Evolutionary conservation across 2,113 vertebrate genomes (phyloP), one percentile per base, ranked within the genome.

Genomic region (Mormyrus lacerda): DNA sequence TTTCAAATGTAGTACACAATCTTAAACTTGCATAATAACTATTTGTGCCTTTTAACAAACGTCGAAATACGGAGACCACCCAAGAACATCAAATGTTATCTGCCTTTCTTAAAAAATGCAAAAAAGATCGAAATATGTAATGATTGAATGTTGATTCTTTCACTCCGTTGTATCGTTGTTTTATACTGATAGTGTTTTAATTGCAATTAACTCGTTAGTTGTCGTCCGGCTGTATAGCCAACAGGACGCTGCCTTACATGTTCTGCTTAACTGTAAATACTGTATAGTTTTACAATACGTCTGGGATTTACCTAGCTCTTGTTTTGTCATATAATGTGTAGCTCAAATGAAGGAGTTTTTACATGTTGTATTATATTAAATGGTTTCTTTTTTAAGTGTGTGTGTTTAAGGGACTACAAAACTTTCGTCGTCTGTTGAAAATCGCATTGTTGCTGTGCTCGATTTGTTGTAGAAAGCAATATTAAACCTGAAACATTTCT

Each of bases 261-360:
- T 90, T 48, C 19, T 65, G 19, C 51, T 90, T 82, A 88, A 85
- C 79, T 90, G 90, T 90, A 90, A 85, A 90, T 90, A 90, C 48
- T 90, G 90, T 88, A 90, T 65, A 90, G 76, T 51, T 88, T 82
- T n/a, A 55, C 48, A 48, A 24, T 55, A 50, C 42, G 19, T 42
- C 47, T 82, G 58, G 31, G 11, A 35, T 83, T 87, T 82, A 82
- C n/a, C 51, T 61, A 55, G 39, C 51, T 90, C 51, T 88, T 65
- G 51, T 88, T 47, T 51, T 48, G 51, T 85, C 47, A 39, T 15
- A 19, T 58, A 88, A 48, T 65, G 45, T 65, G 76, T 88, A 88
- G 19, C 27, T 8, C 3, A 90, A 50, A 79, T 90, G 24, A 73
- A 82, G 65, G 58, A 48, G 87, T 88, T 88, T 84, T 69, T 73